Evolutionary conservation across 2,797 vertebrate species (phyloP).

Genomic region (Lycodopsis pacificus): DNA sequence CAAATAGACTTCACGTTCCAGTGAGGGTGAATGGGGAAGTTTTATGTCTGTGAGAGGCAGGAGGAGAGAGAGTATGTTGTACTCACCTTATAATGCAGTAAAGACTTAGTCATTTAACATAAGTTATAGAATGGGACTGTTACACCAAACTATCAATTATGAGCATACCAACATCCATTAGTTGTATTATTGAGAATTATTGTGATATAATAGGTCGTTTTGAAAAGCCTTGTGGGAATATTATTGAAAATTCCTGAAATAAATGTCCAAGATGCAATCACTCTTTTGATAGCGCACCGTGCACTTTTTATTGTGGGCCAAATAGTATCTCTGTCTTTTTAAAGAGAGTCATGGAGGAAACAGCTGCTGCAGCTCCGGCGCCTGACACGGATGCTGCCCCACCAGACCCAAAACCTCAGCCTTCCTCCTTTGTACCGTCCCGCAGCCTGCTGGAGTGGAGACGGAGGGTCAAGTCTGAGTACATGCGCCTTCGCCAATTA

Average conservation of each 20-base stretch:
- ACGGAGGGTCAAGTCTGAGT: constrained; percentile 96
- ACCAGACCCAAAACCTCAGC: constrained; percentile 59
- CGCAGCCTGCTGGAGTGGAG: constrained; percentile 92
- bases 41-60: constrained; percentile 6
- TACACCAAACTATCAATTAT: neutral
- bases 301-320: neutral
- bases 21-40: constrained; percentile 43
- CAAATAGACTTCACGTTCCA: constrained; percentile 7
- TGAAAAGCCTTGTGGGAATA: neutral
- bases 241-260: neutral
- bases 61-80: neutral
- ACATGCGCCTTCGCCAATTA: constrained; percentile 95
- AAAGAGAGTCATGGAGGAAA: constrained; percentile 76
- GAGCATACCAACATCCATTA: neutral
- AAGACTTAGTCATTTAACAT: neutral
- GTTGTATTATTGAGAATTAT: neutral
- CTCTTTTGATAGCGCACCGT: neutral
- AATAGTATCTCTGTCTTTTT: constrained; percentile 24
- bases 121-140: neutral
- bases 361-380: constrained; percentile 46
- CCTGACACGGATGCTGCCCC: constrained; percentile 55
- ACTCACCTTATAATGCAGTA: neutral
- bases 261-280: neutral
- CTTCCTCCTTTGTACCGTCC: constrained; percentile 75
- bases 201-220: neutral